These are phyloP conservation scores for Atherinosoma microstoma DNA, from an alignment of 2,797 vertebrate genomes.

Conservation along the genomic window DNA sequence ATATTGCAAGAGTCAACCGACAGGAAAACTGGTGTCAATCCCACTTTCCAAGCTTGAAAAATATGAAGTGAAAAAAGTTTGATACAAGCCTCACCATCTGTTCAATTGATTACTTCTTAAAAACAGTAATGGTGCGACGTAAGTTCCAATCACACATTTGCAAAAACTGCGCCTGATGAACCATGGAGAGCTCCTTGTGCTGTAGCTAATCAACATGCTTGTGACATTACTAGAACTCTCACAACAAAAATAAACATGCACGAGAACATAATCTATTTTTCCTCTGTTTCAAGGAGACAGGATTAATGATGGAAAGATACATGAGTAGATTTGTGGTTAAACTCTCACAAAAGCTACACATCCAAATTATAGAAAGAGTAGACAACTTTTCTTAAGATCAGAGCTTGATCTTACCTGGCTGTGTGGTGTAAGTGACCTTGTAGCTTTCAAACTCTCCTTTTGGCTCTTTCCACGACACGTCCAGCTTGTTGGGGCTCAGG, in stretches of 20 bases:
- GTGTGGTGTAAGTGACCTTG: slow-evolving; percentile 87
- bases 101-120: background rate
- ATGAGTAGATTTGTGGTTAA: background rate
- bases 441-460: slow-evolving; percentile 90
- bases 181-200: background rate
- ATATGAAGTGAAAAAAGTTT: background rate
- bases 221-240: background rate
- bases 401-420: slow-evolving; percentile 83
- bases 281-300: background rate
- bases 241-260: background rate
- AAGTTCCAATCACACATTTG: background rate
- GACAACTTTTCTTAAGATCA: background rate
- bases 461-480: slow-evolving; percentile 93
- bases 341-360: background rate
- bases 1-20: background rate
- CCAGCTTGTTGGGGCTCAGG: slow-evolving; percentile 85
- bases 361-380: rapidly evolving
- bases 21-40: background rate
- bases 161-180: background rate
- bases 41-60: background rate
- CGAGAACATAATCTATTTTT: background rate
- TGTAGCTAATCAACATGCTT: background rate
- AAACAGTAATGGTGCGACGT: background rate
- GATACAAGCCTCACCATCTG: background rate
- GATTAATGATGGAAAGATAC: background rate